Evolutionary conservation across 2,888 invertebrate genomes (phyloP), one percentile per base, ranked within the genome.

Genomic region (Drosophila paranaensis): DNA sequence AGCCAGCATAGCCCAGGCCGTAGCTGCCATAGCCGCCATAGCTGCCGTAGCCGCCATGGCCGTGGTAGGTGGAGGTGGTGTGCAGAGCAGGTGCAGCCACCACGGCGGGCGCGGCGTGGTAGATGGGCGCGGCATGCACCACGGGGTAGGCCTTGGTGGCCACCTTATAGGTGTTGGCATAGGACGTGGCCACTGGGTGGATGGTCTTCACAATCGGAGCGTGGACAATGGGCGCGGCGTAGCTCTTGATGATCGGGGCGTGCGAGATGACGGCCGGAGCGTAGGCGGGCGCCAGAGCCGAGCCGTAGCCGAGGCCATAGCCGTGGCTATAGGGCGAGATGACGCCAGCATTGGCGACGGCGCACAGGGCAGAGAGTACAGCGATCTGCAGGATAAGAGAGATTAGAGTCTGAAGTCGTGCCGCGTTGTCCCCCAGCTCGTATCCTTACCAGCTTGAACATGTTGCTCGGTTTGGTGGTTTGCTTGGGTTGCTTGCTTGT

Each of bases 391-490:
- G 77, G 10, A 43, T 33, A 45, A n/a, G 0, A n/a, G 33, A 13
- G 10, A 42, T 55, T 20, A 55, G 6, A 55, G 6, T 39, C 14
- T 39, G 27, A 77, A 78, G 77, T 77, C 20, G 20, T 20, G 1
- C 1, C 20, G 20, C 1, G 20, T 11, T 1, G 2, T n/a, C 27
- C 62, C 69, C 75, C 75, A 46, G 45, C 69, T 30, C 30, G 5
- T 42, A 51, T 76, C 77, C 92, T 91, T 93, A 93, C 93, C 93
- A 93, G 90, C 91, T 93, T 93, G 90, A 92, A 93, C 93, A 93
- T 93, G 63, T 83, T 89, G 75, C 43, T 78, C 77, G 74, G 77
- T 77, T 80, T 79, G 79, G 70, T 79, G 79, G 70, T 80, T 43
- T n/a, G 48, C 37, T 43, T 74, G 79, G 77, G 63, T 81, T 40